These are phyloP conservation scores for Bombus pascuorum DNA, from an alignment of 1,140 invertebrate genomes.

Conservation along the genomic window DNA sequence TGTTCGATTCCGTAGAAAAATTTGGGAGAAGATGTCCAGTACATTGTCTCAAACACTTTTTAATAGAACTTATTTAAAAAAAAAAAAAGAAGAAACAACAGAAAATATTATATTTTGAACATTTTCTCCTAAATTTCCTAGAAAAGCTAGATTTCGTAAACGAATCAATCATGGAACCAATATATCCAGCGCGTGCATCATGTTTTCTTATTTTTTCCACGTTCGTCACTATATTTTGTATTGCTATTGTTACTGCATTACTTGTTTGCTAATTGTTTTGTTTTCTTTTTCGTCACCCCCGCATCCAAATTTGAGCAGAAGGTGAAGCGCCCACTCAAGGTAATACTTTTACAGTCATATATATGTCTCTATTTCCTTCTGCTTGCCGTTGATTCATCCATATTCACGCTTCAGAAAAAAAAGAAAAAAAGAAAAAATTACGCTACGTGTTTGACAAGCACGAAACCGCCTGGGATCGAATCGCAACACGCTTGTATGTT, in stretches of 20 bases:
- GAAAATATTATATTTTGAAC: neutral
- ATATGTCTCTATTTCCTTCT: constrained; percentile 38
- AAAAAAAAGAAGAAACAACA: neutral
- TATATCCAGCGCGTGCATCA: neutral
- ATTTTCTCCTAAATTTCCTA: constrained; percentile 12
- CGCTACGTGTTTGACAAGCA: neutral
- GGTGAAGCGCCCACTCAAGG: constrained; percentile 75
- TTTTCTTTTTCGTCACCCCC: constrained; percentile 73
- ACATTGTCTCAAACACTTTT: neutral
- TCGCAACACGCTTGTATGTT: neutral
- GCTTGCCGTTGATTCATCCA: neutral
- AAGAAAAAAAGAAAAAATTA: neutral
- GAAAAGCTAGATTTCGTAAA: constrained; percentile 5
- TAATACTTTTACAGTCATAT: constrained; percentile 72
- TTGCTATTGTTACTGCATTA: constrained; percentile 50
- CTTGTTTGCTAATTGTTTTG: constrained; percentile 73
- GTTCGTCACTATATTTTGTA: constrained; percentile 39
- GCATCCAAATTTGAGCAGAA: constrained; percentile 74
- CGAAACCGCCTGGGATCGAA: constrained; percentile 18
- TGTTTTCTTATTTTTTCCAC: too few relatives aligned
- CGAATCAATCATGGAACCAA: neutral
- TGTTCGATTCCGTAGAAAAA: neutral
- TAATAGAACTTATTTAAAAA: neutral
- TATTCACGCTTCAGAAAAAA: neutral
- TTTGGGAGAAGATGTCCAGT: constrained; percentile 26